These are phyloP conservation scores for Nomia melanderi DNA, from an alignment of 1,140 invertebrate species.

Conservation along the genomic window DNA sequence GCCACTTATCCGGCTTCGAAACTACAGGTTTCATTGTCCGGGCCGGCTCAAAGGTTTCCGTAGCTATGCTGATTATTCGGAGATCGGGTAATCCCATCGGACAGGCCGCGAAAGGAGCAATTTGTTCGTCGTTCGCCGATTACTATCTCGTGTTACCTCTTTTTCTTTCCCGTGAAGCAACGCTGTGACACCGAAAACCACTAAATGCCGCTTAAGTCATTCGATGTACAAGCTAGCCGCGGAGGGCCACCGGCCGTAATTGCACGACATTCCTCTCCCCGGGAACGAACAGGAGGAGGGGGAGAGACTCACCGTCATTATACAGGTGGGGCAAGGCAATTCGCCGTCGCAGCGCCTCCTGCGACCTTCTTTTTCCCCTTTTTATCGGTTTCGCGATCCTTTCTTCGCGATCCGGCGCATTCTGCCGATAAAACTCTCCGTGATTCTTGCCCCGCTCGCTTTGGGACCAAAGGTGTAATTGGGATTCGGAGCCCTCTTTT, in stretches of 20 bases:
- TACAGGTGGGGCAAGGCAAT: slow-evolving; percentile 56
- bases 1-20: not conserved
- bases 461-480: slow-evolving; percentile 33
- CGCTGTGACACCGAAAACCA: slow-evolving; percentile 65
- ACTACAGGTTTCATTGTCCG: slow-evolving; percentile 2
- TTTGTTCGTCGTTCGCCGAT: slow-evolving; percentile 56
- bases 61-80: slow-evolving; percentile 47
- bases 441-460: slow-evolving; percentile 16
- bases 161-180: slow-evolving; percentile 35
- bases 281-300: not conserved
- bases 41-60: not conserved
- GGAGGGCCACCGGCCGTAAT: slow-evolving; percentile 62
- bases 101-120: slow-evolving; percentile 55
- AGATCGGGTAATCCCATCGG: slow-evolving; percentile 52
- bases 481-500: not conserved
- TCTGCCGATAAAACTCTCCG: slow-evolving; percentile 37
- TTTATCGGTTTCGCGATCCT: slow-evolving; percentile 33
- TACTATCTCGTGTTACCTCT: slow-evolving; percentile 37
- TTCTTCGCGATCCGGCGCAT: slow-evolving; percentile 34
- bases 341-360: slow-evolving; percentile 51
- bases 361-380: slow-evolving; percentile 46
- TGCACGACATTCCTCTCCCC: slow-evolving; percentile 65
- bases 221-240: slow-evolving; percentile 50
- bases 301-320: slow-evolving; percentile 55
- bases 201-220: slow-evolving; percentile 68